phyloP scores from a whole-genome alignment of 35 echinoderm and acorn worm genomes.

The Ophioderma brevispina region DNA sequence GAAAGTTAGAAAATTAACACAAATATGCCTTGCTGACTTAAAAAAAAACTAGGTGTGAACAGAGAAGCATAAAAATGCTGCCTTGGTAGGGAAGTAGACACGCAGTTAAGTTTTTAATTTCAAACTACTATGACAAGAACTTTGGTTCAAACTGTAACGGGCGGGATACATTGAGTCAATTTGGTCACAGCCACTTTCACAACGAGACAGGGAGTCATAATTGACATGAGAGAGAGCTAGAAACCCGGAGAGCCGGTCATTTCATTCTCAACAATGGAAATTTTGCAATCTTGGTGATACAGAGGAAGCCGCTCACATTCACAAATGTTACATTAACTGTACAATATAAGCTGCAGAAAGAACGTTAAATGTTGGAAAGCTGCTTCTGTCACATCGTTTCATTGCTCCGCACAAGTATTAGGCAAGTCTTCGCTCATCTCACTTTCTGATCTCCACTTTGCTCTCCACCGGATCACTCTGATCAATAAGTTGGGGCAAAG shows the following conservation, averaged over 20 bases:
- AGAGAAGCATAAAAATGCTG: too few species aligned
- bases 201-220: not conserved
- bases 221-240: not conserved
- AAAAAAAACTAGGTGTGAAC: too few species aligned
- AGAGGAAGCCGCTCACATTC: constrained; percentile 11
- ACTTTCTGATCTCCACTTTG: not conserved
- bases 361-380: too few species aligned
- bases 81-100: too few species aligned
- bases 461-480: not conserved
- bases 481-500: not conserved
- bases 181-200: not conserved
- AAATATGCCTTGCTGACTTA: too few species aligned
- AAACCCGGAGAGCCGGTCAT: not conserved
- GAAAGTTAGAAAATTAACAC: too few species aligned
- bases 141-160: not conserved
- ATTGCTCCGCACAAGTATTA: too few species aligned
- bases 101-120: too few species aligned
- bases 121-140: too few species aligned
- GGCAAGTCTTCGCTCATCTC: not conserved
- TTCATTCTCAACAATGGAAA: not conserved
- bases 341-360: not conserved
- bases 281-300: not conserved
- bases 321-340: not conserved
- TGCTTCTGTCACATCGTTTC: too few species aligned
- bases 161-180: constrained; percentile 7